Base-by-base conservation (phyloP, 2,797 vertebrate genomes). In the Sphenodon punctatus region DNA sequence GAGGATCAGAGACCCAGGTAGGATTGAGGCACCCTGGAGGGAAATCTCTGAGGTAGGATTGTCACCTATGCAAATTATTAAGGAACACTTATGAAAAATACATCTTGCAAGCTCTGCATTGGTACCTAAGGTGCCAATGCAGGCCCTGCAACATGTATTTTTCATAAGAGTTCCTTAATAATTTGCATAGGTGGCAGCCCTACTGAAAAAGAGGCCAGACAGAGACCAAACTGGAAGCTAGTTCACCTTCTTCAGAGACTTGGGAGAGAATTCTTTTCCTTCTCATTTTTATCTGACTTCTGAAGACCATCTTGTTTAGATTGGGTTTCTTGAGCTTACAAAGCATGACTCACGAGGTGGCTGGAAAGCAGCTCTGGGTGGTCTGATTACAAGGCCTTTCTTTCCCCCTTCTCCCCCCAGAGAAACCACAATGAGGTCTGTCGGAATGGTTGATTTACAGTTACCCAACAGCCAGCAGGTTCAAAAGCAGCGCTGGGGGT, bases 271-370 rank as follows among this genome's bases (percentile, higher is more conserved):
- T 11, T 34, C 41, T 67, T 67, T 42, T 73, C 34, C 23, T 25
- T 25, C 23, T 16, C 8, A 6, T 59, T 34, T 23, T 60, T n/a
- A 60, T 60, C 42, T 41, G 39, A 59, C 42, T 72, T 48, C 42
- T 60, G 32, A 48, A 71, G 63, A 59, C 34, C n/a, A 32, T 32
- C 74, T 85, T 85, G 76, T 90, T 91, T 86, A 90, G 68, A 82
- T 77, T 75, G 42, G 30, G 71, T 48, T n/a, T 84, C 66, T 80
- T 1, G 17, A 39, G 12, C 72, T 49, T 38, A 25, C 5, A 12
- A 55, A 66, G 60, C n/a, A 66, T 84, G 78, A 85, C 77, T 86
- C 84, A 88, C 46, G 19, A 13, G 9, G 27, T 43, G 19, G 30
- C 42, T 19, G 15, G 42, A 15, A 20, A 12, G 12, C 41, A 55